Evolutionary conservation across 2,888 invertebrate genomes (phyloP).

Genomic region (Cheilosia scutellata): DNA sequence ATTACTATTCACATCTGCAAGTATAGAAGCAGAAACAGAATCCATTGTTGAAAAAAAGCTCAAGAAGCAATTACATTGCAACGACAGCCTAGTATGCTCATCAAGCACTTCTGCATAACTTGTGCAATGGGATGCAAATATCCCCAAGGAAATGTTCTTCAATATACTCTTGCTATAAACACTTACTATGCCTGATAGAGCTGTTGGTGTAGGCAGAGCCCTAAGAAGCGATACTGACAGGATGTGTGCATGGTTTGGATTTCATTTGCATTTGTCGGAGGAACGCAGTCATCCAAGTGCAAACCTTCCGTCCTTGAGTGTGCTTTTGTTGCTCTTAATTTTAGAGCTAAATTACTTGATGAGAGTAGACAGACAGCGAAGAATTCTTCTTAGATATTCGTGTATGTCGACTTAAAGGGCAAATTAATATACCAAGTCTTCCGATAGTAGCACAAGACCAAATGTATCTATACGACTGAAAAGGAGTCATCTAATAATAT

Average conservation of each 20-base stretch:
- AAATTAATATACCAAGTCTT: background rate
- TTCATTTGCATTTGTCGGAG: slow-evolving; percentile 21
- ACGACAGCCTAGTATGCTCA: slow-evolving; percentile 33
- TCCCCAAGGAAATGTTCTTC: slow-evolving; percentile 13
- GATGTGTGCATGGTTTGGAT: background rate
- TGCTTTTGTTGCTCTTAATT: slow-evolving; percentile 16
- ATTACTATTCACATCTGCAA: background rate
- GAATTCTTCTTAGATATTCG: background rate
- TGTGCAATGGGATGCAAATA: slow-evolving; percentile 58
- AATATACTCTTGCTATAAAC: slow-evolving; percentile 15
- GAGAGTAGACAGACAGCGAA: background rate
- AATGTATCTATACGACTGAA: no score
- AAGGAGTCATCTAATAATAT: no score
- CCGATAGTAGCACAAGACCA: no score
- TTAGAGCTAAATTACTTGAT: background rate
- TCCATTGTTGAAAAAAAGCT: slow-evolving; percentile 32
- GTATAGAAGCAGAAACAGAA: slow-evolving; percentile 13
- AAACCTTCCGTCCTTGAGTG: background rate
- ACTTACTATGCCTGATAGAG: background rate
- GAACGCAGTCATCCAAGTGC: slow-evolving; percentile 9
- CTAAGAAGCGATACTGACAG: background rate
- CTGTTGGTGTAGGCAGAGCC: background rate
- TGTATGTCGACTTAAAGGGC: background rate
- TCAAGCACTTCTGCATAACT: slow-evolving; percentile 53
- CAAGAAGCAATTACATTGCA: slow-evolving; percentile 68